Base-by-base conservation (phyloP, 2,113 vertebrate genomes). In the Montifringilla adamsi region DNA sequence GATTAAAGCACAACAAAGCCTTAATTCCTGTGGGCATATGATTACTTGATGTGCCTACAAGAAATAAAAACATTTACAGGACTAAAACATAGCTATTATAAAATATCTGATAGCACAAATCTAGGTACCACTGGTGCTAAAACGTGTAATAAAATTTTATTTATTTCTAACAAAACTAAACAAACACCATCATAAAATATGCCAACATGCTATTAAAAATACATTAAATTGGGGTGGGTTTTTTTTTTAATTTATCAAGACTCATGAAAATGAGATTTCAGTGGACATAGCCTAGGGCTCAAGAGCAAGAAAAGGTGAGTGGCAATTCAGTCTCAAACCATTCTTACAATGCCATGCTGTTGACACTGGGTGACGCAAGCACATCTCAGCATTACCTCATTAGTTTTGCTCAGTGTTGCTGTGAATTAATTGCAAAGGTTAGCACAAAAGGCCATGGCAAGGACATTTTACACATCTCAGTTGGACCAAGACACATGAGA, bases 121-220 rank as follows among this genome's bases (percentile, higher is more conserved):
- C 41, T 59, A 30, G 7, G 7, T 53, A 52, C 23, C 43, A 7
- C 24, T 31, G 35, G 12, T 22, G 10, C 28, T 80, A 53, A 49
- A 78, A 64, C 0, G 0, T 52, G 2, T 12, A 35, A 60, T 18
- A 63, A 43, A 70, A 92, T n/a, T 16, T 0, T 4, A 68, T 44
- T 1, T 0, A 73, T 56, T 93, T 85, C 58, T 83, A 76, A 74
- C 33, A 47, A 31, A 91, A 70, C 10, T 22, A 76, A 87, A 41
- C 3, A 7, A 67, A 59, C 5, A 5, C 10, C 0, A 6, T 55
- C 15, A 13, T 44, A 64, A 90, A 76, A 39, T 27, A 63, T 1
- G 2, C 17, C n/a, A 88, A 12, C 41, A 13, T 41, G 6, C 43
- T 44, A 77, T 53, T 66, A 62, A 85, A 88, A 89, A 52, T 21